Evolutionary conservation across 1,140 invertebrate species (phyloP), one percentile per base, ranked within the genome.

Genomic region (Ridgeia piscesae): DNA sequence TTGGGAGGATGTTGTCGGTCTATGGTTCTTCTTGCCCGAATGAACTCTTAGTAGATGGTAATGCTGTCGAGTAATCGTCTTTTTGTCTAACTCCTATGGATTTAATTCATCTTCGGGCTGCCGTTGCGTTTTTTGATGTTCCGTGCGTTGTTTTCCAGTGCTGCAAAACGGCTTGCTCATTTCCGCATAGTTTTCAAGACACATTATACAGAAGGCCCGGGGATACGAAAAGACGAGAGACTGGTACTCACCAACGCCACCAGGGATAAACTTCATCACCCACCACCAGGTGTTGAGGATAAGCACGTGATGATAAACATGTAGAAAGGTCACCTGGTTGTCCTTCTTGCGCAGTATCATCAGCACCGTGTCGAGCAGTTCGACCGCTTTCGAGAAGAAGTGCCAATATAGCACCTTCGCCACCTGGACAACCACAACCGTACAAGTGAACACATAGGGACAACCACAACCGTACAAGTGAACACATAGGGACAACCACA

Each of bases 251-350:
- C 94, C 93, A 92, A 93, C 92, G 88, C 94, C 94, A 58, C 94
- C 94, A 58, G 94, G 93, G 58, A 93, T 94, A 92, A 95, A 96
- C 58, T 93, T 94, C 31, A 95, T 93, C 17, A 94, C 95, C 93
- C 93, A 94, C 94, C 95, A 96, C 33, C 94, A 93, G 35, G 93
- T 94, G 33, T 95, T 92, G 8, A 95, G 94, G 77, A 97, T 97
- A 91, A 96, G 95, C 21, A 96, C 96, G 93, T 97, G 97, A 94
- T 97, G 97, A 93, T 97, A 97, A 33, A 97, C 97, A 94, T 98
- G 98, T 0, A 98, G 96, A 94, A 97, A 97, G 0, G 97, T 97
- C 33, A 98, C 97, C 96, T 98, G 97, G 35, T 97, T 97, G 89
- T 97, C 96, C 93, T 98, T 98, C 95, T 98, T 98, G 31, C 97